Evolutionary conservation across 2,888 invertebrate genomes (phyloP).

Genomic region (Mythimna lalbum): DNA sequence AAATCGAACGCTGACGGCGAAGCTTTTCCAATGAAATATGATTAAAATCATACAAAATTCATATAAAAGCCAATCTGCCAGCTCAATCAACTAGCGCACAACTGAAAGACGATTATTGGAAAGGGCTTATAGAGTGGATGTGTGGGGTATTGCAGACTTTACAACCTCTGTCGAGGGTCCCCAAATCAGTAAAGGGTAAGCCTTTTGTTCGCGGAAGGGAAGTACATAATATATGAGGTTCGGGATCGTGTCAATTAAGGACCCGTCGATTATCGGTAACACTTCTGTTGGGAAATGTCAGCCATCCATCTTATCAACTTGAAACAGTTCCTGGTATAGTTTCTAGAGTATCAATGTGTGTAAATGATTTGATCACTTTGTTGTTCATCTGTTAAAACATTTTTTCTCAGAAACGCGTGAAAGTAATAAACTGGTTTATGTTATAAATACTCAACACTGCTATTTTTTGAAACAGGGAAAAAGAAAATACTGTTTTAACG

Average conservation of each 20-base stretch:
- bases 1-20: not conserved
- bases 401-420: too few species aligned
- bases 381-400: too few species aligned
- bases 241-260: not conserved
- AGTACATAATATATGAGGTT: not conserved
- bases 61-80: slow-evolving; percentile 13
- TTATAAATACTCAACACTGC: too few species aligned
- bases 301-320: too few species aligned
- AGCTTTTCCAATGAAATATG: slow-evolving; percentile 30
- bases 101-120: slow-evolving; percentile 44
- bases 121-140: slow-evolving; percentile 18
- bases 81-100: not conserved
- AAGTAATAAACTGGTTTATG: too few species aligned
- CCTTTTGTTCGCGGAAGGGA: slow-evolving; percentile 9
- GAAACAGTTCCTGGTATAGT: not conserved
- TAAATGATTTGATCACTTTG: not conserved
- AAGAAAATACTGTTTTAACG: too few species aligned
- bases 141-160: slow-evolving; percentile 3
- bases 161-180: slow-evolving; percentile 5
- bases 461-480: too few species aligned
- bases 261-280: too few species aligned
- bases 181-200: not conserved
- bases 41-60: slow-evolving; percentile 29
- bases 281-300: too few species aligned
- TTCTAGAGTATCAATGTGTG: not conserved